Conservation (phyloP, 64 coral and sea anemone genomes). For the Trachythela sp. region DNA sequence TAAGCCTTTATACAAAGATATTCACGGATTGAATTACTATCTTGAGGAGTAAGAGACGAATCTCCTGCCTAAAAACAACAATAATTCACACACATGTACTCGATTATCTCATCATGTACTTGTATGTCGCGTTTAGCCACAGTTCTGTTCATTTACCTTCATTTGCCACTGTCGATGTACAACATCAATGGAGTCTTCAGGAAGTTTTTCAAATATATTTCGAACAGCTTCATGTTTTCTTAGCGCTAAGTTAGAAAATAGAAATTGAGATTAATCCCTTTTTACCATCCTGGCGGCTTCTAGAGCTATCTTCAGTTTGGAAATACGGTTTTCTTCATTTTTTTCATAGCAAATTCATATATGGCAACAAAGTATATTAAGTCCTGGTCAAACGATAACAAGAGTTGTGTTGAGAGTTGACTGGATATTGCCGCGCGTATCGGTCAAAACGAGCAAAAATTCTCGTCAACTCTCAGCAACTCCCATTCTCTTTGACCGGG, state of each 20-base stretch:
- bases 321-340: neutral
- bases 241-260: slow-evolving; percentile 53
- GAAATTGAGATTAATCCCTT: neutral
- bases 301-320: neutral
- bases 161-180: slow-evolving; percentile 89
- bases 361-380: no score
- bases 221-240: slow-evolving; percentile 84
- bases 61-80: slow-evolving; percentile 50
- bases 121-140: no score
- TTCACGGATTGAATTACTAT: slow-evolving; percentile 88
- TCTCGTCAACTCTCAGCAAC: no score
- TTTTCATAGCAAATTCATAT: no score
- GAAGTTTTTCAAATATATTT: slow-evolving; percentile 83
- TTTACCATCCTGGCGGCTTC: neutral
- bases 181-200: slow-evolving; percentile 72
- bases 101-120: neutral
- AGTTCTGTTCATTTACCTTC: slow-evolving; percentile 24
- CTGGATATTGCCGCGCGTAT: no score
- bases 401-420: no score
- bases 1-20: slow-evolving; percentile 85
- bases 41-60: slow-evolving; percentile 69
- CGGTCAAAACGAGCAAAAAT: no score
- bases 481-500: no score
- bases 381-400: no score
- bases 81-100: neutral